phyloP scores from a whole-genome alignment of 64 coral and sea anemone genomes.

The Platygyra sinensis region DNA sequence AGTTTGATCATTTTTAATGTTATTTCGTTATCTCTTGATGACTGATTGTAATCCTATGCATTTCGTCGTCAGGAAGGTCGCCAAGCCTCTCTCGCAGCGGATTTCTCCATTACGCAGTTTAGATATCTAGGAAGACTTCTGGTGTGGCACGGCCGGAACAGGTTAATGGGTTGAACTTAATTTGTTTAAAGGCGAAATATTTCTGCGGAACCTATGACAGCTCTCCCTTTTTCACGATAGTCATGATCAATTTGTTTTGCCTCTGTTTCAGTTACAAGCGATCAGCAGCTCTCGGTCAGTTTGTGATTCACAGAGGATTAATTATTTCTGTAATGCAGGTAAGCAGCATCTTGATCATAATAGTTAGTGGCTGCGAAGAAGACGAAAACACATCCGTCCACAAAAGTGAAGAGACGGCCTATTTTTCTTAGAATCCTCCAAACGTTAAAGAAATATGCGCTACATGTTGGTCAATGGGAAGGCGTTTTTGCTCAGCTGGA shows the following conservation, averaged over 20 bases:
- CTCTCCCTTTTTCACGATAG: background rate
- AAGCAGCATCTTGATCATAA: no score
- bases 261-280: slow-evolving; percentile 79
- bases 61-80: slow-evolving; percentile 73
- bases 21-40: no score
- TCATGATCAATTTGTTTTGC: background rate
- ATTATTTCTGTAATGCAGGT: slow-evolving; percentile 97
- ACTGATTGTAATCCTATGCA: background rate
- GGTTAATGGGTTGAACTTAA: slow-evolving; percentile 18
- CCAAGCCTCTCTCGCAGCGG: slow-evolving; percentile 93
- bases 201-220: background rate
- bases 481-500: no score
- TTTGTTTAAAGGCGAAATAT: background rate
- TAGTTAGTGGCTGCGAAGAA: background rate
- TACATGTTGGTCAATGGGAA: no score
- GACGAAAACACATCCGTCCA: background rate
- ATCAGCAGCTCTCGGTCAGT: slow-evolving; percentile 92
- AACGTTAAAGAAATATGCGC: no score
- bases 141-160: slow-evolving; percentile 97
- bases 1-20: no score
- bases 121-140: slow-evolving; percentile 85
- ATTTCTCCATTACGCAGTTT: slow-evolving; percentile 98
- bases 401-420: no score
- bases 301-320: slow-evolving; percentile 96
- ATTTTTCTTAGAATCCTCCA: no score